phyloP scores from a whole-genome alignment of 2,113 vertebrate species.

The Stigmatopora nigra region DNA sequence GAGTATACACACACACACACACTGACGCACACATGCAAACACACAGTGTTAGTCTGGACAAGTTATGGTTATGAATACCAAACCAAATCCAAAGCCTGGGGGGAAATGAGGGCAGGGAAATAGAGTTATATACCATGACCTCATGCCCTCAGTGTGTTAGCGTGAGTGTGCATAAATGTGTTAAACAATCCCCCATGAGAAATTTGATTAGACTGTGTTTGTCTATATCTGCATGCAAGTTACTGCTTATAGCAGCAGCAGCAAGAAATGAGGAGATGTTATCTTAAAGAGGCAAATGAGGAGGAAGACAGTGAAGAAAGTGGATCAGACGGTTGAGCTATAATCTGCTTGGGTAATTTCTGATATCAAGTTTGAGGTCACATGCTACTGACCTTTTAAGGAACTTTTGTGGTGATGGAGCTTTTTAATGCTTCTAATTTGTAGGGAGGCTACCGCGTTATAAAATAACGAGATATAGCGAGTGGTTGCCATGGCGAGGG shows the following conservation, averaged over 20 bases:
- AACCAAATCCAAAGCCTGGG: constrained; percentile 50
- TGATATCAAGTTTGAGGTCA: background rate
- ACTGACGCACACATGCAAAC: background rate
- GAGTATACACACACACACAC: background rate
- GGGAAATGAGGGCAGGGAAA: constrained; percentile 59
- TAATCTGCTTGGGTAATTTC: constrained; percentile 3
- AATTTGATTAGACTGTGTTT: constrained; percentile 7
- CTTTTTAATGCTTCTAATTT: background rate
- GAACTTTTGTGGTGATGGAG: background rate
- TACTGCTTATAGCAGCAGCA: constrained; percentile 26
- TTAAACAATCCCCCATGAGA: constrained; percentile 3
- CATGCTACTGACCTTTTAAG: background rate
- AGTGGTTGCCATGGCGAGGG: background rate
- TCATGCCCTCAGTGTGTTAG: constrained; percentile 37
- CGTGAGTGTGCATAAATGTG: constrained; percentile 1
- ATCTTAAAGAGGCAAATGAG: constrained; percentile 17
- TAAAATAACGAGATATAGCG: background rate
- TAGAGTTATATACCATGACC: constrained; percentile 63
- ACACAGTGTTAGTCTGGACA: constrained; percentile 11
- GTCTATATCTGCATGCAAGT: constrained; percentile 8
- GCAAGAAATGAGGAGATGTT: constrained; percentile 11
- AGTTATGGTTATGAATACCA: constrained; percentile 63
- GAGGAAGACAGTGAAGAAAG: background rate
- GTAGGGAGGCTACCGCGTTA: background rate
- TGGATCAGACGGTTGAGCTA: constrained; percentile 1